Percentiles rank a stretch among this genome's conserved stretches.
Evolutionary conservation across 2,113 vertebrate genomes (phyloP).

Genomic region (Dascyllus trimaculatus): DNA sequence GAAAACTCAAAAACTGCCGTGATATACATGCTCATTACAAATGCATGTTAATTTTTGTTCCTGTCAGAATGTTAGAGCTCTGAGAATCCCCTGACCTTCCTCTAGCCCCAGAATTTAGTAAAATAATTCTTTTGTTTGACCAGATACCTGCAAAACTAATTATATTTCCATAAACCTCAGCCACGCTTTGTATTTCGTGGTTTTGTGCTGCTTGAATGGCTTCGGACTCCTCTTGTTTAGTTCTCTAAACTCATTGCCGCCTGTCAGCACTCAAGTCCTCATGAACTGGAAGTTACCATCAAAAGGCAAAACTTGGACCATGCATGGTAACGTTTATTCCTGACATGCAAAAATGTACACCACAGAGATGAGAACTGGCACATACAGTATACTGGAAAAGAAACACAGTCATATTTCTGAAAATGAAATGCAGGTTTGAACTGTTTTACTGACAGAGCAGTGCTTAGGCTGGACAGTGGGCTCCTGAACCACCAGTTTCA

Average conservation of each 20-base stretch:
- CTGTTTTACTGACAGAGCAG: conserved; percentile 65
- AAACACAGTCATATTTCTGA: conserved; percentile 26
- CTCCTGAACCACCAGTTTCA: conserved; percentile 15
- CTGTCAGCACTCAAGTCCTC: neutral
- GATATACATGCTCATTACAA: too few relatives aligned
- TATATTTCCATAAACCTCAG: too few relatives aligned
- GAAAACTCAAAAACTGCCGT: too few relatives aligned
- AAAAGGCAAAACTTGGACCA: conserved; percentile 74
- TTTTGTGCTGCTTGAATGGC: too few relatives aligned
- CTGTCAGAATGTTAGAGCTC: neutral
- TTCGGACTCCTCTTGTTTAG: too few relatives aligned
- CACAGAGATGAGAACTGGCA: conserved; percentile 82
- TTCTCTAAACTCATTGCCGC: neutral
- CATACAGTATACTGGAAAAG: conserved; percentile 73
- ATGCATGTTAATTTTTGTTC: too few relatives aligned
- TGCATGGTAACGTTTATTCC: conserved; percentile 93
- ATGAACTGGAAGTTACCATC: neutral
- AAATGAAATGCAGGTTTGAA: conserved; percentile 46
- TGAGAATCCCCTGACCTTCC: neutral
- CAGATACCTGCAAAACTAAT: too few relatives aligned
- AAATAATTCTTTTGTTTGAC: too few relatives aligned
- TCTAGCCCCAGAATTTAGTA: too few relatives aligned
- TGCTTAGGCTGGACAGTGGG: conserved; percentile 17
- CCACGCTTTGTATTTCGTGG: too few relatives aligned
- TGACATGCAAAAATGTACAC: conserved; percentile 92